Percentiles rank a stretch among this genome's conserved stretches.
Conservation (phyloP, 2,888 invertebrate species). For the Platycheirus albimanus region DNA sequence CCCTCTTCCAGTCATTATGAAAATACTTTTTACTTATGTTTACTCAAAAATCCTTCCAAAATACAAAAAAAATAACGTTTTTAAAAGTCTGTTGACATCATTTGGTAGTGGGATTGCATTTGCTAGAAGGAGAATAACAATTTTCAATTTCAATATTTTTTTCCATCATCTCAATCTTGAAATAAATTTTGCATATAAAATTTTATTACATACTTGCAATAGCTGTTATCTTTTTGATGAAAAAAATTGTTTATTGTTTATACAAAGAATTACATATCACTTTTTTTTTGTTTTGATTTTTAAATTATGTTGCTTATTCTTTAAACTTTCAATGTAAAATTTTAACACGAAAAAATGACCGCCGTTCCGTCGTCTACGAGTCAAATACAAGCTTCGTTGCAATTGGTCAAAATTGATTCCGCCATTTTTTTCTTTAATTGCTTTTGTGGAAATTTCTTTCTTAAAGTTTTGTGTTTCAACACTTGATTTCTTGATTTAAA, state of each 20-base stretch:
- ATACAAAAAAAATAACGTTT: conserved; percentile 1
- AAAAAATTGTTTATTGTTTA: conserved; percentile 34
- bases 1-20: conserved; percentile 92
- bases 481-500: no score
- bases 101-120: conserved; percentile 23
- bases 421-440: conserved; percentile 55
- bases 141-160: conserved; percentile 23
- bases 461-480: background rate
- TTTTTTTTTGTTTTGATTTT: conserved; percentile 41
- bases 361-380: conserved; percentile 51
- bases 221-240: conserved; percentile 9
- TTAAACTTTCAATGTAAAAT: conserved; percentile 37
- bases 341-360: conserved; percentile 47
- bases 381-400: conserved; percentile 62
- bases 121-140: conserved; percentile 39
- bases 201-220: conserved; percentile 21
- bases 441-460: conserved; percentile 9
- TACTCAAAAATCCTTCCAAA: conserved; percentile 12
- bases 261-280: conserved; percentile 17
- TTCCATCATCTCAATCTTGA: background rate
- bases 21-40: conserved; percentile 30
- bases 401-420: conserved; percentile 52
- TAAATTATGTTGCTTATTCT: conserved; percentile 21
- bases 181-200: conserved; percentile 37
- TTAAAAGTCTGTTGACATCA: conserved; percentile 46